A percentile compares a stretch with the other conserved stretches of the same genome.
Evolutionary conservation across 2,797 vertebrate species (phyloP).

Genomic region (Etheostoma perlongum): DNA sequence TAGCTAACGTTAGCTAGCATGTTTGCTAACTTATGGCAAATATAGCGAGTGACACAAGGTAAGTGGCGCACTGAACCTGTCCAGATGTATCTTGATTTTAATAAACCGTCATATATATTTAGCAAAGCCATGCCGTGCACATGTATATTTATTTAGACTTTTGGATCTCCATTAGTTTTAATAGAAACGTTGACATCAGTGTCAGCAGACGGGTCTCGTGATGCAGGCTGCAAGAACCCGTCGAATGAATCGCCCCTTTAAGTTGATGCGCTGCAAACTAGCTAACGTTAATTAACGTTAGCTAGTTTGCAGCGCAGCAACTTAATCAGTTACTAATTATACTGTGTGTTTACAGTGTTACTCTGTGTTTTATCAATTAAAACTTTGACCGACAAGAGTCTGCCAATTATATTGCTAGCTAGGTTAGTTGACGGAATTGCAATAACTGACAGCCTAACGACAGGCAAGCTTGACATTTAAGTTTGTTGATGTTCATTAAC

Average conservation of each 20-base stretch:
- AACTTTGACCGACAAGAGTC: not conserved
- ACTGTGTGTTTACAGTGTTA: too few relatives aligned
- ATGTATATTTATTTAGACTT: too few relatives aligned
- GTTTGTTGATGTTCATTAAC: not conserved
- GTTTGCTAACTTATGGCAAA: conserved; percentile 15
- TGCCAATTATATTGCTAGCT: rapidly evolving
- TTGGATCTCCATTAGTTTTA: not conserved
- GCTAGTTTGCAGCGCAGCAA: not conserved
- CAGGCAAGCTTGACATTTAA: too few relatives aligned
- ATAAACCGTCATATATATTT: not conserved
- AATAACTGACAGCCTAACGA: not conserved
- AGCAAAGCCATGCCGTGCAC: rapidly evolving
- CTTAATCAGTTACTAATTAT: not conserved
- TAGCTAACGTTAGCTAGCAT: conserved; percentile 48
- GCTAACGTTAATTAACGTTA: too few relatives aligned
- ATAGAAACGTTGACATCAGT: conserved; percentile 30
- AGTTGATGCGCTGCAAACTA: too few relatives aligned
- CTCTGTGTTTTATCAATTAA: not conserved
- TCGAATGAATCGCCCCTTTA: not conserved
- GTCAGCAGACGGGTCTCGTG: conserved; percentile 74
- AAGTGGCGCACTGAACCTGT: not conserved
- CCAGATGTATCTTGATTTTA: not conserved
- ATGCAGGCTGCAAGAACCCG: conserved; percentile 31
- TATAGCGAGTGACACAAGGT: too few relatives aligned
- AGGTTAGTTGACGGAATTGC: too few relatives aligned